phyloP scores from a whole-genome alignment of 2,113 vertebrate genomes.

The Rhynchomys soricoides region DNA sequence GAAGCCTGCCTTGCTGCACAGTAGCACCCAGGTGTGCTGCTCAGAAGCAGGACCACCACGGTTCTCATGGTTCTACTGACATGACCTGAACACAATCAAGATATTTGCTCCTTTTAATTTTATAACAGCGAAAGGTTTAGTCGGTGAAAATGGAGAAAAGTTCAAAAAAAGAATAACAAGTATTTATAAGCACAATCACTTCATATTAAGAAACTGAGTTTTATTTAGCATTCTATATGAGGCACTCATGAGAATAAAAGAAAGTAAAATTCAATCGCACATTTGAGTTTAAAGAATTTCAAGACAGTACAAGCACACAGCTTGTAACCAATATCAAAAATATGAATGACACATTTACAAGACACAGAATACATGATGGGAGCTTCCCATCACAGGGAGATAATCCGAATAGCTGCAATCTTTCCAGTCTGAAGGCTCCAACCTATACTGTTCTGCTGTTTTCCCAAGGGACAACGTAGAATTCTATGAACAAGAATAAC shows the following conservation, averaged over 20 bases:
- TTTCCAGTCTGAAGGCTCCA: conserved; percentile 35
- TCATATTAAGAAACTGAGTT: conserved; percentile 65
- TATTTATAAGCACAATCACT: conserved; percentile 63
- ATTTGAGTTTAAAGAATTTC: conserved; percentile 52
- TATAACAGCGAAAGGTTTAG: conserved; percentile 14
- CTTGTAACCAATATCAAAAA: conserved; percentile 52
- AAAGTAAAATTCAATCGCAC: conserved; percentile 54
- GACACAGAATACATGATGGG: conserved; percentile 14
- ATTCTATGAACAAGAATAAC: conserved; percentile 39
- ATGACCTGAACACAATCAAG: not conserved
- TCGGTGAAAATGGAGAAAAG: conserved; percentile 41
- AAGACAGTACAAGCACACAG: conserved; percentile 42
- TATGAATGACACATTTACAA: conserved; percentile 35
- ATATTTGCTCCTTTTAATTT: conserved; percentile 39
- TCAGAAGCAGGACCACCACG: accelerated
- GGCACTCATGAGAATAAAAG: conserved; percentile 62
- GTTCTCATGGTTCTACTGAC: not conserved
- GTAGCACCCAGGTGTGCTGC: not conserved
- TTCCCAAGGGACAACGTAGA: conserved; percentile 21
- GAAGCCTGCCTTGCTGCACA: not conserved
- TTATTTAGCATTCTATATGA: conserved; percentile 74
- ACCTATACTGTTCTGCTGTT: not conserved
- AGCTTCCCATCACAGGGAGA: conserved; percentile 17
- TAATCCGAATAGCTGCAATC: not conserved
- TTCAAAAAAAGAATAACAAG: conserved; percentile 49